phyloP scores from a whole-genome alignment of 2,797 vertebrate species.

The Pterois miles region DNA sequence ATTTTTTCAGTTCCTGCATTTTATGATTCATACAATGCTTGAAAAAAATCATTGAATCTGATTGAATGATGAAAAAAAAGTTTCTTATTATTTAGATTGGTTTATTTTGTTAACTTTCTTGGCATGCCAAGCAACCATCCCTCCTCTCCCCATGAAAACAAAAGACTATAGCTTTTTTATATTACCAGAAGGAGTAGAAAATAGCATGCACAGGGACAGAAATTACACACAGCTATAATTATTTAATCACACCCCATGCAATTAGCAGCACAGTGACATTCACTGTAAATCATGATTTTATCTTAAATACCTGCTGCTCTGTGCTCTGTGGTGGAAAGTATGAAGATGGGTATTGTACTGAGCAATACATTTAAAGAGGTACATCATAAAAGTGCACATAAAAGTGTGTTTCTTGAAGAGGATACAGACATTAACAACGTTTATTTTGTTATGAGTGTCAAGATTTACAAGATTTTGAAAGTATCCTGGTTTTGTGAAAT shows the following conservation, averaged over 20 bases:
- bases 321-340: neutral
- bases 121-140: constrained; percentile 51
- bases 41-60: neutral
- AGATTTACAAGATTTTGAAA: neutral
- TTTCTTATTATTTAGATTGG: neutral
- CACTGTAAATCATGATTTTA: constrained; percentile 11
- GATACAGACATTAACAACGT: neutral
- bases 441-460: neutral
- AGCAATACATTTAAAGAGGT: neutral
- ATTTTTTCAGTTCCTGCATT: neutral
- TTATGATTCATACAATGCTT: neutral
- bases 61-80: neutral
- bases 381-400: neutral
- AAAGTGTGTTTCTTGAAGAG: neutral
- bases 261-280: constrained; percentile 19
- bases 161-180: constrained; percentile 28
- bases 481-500: neutral
- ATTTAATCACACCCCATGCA: constrained; percentile 22
- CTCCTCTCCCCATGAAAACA: constrained; percentile 38
- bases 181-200: constrained; percentile 35
- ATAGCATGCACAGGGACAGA: constrained; percentile 12
- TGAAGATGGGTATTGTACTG: neutral
- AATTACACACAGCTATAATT: constrained; percentile 7
- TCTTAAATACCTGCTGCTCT: constrained; percentile 4
- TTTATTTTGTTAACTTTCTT: constrained; percentile 25